A percentile compares a stretch with the other conserved stretches of the same genome.
These are phyloP conservation scores for Thermophis baileyi DNA, from an alignment of 2,113 vertebrate species.

Conservation along the genomic window DNA sequence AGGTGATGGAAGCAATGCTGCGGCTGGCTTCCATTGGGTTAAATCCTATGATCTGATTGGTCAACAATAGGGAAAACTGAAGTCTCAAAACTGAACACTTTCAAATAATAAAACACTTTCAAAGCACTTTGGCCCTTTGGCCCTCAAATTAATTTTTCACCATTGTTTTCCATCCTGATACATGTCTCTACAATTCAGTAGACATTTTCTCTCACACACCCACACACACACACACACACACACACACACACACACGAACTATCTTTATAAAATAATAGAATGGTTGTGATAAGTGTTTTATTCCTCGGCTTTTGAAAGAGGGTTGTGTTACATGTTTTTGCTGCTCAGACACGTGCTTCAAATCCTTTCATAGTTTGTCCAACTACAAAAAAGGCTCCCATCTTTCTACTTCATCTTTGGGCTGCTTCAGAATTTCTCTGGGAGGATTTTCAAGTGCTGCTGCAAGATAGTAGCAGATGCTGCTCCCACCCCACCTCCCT, in stretches of 20 bases:
- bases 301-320: background rate
- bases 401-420: background rate
- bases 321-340: background rate
- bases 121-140: background rate
- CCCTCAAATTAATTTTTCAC: background rate
- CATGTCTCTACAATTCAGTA: background rate
- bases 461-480: background rate
- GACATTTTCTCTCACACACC: background rate
- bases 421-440: background rate
- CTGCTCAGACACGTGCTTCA: background rate
- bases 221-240: background rate
- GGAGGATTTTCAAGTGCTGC: background rate
- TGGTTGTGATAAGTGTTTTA: background rate
- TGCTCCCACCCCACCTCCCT: background rate
- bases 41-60: background rate
- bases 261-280: background rate
- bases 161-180: conserved; percentile 14
- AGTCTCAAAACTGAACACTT: background rate
- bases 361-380: background rate
- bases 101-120: background rate
- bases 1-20: background rate
- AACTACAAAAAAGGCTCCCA: background rate
- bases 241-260: background rate
- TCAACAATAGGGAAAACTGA: background rate
- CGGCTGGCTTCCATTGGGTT: too few relatives aligned